phyloP scores from a whole-genome alignment of 2,113 vertebrate species.

The Podocnemis expansa region DNA sequence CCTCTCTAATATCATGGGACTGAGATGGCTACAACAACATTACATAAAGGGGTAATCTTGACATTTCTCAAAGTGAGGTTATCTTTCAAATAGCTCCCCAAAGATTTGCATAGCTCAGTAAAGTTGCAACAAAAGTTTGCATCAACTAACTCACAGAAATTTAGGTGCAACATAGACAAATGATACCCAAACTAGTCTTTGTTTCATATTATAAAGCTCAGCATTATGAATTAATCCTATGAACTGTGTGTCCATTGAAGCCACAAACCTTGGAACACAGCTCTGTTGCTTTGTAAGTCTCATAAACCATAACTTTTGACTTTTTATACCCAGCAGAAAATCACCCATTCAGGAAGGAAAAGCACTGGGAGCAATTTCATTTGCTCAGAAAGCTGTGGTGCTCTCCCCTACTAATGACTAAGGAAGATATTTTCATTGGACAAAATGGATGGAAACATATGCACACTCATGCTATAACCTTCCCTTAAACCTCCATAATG shows the following conservation, averaged over 20 bases:
- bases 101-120: neutral
- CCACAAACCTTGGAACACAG: neutral
- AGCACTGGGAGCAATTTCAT: neutral
- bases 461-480: neutral
- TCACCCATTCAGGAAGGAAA: neutral
- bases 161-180: neutral
- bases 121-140: neutral
- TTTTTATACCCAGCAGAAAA: neutral
- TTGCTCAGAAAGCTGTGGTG: neutral
- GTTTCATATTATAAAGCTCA: constrained; percentile 15
- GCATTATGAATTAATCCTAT: constrained; percentile 3
- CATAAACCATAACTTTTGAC: neutral
- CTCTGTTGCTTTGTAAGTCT: neutral
- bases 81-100: fast-evolving
- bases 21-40: neutral
- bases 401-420: neutral
- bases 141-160: neutral
- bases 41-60: neutral
- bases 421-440: neutral
- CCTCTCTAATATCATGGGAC: neutral
- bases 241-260: constrained; percentile 19
- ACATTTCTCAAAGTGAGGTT: neutral
- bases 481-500: neutral
- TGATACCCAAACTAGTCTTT: neutral
- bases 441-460: neutral